Base-by-base conservation (phyloP, 2,113 vertebrate species). In the Varanus salvator region DNA sequence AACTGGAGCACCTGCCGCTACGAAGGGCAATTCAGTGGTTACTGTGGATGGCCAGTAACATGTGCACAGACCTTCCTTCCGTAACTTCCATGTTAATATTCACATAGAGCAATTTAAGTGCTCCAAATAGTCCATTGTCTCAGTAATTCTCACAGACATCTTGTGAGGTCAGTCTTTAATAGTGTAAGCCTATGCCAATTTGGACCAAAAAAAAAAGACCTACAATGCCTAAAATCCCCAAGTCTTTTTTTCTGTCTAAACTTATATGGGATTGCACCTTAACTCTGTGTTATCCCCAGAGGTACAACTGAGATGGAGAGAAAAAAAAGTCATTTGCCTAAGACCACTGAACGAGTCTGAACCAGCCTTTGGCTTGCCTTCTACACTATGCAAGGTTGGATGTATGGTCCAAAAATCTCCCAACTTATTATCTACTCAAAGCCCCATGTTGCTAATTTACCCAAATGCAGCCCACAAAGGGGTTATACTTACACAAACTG, bases 401-500 rank as follows among this genome's bases (percentile, higher is more conserved):
- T 38, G 31, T 12, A n/a, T 72, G 11, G 31, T 4, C 68, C 11
- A 25, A 60, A 27, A 48, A n/a, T 31, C 17, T 38, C 48, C 8
- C 17, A 52, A 44, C 8, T 48, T 72, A 52, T 27, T 44, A 71
- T 44, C 21, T 15, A 14, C 12, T 74, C 87, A 81, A 57, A 38
- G 23, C 48, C 48, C 6, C n/a, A 44, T 81, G 54, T 38, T 81
- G 44, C 52, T 82, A 74, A 60, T 34, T 6, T 2, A 21, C 4
- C 38, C 31, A 14, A 60, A 86, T 14, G 4, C 23, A 90, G 50
- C 38, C 38, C 38, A 57, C 25, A 50, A 12, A 14, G 87, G 75
- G 12, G 50, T n/a, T 68, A 52, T 87, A 87, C 80, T 87, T 54
- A 90, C 90, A 52, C 77, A 72, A 76, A 83, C 77, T 8, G 5